These are phyloP conservation scores for Torymus tubicola DNA, from an alignment of 2,888 invertebrate genomes.

Conservation along the genomic window DNA sequence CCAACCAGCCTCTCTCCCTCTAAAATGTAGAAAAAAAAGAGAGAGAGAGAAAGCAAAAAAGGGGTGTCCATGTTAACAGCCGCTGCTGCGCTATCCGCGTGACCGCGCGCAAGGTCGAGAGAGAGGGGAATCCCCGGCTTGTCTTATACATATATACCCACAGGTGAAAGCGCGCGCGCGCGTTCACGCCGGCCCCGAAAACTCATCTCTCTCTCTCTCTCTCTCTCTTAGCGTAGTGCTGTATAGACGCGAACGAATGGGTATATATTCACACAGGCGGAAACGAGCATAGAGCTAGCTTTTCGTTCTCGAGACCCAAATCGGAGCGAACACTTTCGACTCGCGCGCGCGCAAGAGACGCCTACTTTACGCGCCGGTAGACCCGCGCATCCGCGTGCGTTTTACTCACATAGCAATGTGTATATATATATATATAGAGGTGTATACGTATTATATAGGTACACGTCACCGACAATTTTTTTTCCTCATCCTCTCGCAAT, in stretches of 20 bases:
- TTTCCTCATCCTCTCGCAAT: too few relatives aligned
- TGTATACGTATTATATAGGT: not conserved
- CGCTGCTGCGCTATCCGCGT: not conserved
- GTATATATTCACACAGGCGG: slow-evolving; percentile 47
- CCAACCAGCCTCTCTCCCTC: not conserved
- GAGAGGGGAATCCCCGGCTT: slow-evolving; percentile 16
- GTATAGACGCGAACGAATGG: not conserved
- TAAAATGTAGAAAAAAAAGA: not conserved
- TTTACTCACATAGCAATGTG: slow-evolving; percentile 38
- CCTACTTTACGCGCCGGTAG: slow-evolving; percentile 60
- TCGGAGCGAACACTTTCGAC: slow-evolving; percentile 63
- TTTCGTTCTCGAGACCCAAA: slow-evolving; percentile 69
- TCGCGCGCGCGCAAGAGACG: slow-evolving; percentile 48
- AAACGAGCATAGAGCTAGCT: slow-evolving; percentile 28
- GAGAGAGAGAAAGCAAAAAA: too few relatives aligned
- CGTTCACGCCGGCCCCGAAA: slow-evolving; percentile 44
- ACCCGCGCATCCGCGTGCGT: slow-evolving; percentile 30
- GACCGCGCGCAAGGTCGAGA: slow-evolving; percentile 37
- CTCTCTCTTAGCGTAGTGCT: too few relatives aligned
- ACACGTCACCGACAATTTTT: too few relatives aligned
- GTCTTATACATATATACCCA: too few relatives aligned
- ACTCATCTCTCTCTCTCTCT: slow-evolving; percentile 27
- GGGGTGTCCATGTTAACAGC: too few relatives aligned
- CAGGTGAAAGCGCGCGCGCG: slow-evolving; percentile 27
- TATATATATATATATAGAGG: not conserved